Percentiles rank a stretch among this genome's conserved stretches.
These are phyloP conservation scores for Pseudomyrmex concolor DNA, from an alignment of 1,140 invertebrate genomes.

Conservation along the genomic window DNA sequence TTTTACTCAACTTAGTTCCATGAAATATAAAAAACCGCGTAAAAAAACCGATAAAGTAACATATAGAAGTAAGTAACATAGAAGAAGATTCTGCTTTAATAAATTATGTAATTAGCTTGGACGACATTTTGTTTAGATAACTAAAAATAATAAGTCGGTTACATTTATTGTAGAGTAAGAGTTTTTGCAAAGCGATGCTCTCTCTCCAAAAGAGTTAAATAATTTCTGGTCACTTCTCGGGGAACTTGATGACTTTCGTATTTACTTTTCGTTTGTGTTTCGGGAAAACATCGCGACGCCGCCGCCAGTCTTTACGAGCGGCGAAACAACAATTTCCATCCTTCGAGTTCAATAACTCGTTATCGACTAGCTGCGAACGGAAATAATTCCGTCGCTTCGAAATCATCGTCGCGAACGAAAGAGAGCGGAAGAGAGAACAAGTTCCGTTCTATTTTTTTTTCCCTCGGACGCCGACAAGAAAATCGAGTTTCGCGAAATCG, in stretches of 20 bases:
- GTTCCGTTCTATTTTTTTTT: conserved; percentile 31
- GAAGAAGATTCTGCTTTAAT: neutral
- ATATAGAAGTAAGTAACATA: neutral
- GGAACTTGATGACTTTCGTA: neutral
- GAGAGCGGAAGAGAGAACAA: conserved; percentile 21
- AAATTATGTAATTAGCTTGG: neutral
- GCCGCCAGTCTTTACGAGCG: conserved; percentile 59
- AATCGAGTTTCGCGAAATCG: conserved; percentile 71
- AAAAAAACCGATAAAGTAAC: neutral
- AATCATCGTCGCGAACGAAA: conserved; percentile 55
- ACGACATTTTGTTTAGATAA: neutral
- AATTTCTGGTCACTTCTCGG: conserved; percentile 13
- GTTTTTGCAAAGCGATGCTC: too few relatives aligned
- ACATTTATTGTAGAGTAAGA: neutral
- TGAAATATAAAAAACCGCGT: neutral
- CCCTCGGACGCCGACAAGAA: conserved; percentile 64
- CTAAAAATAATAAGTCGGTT: neutral
- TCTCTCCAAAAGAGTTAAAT: conserved; percentile 5
- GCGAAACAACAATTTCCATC: conserved; percentile 70
- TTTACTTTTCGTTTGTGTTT: conserved; percentile 17
- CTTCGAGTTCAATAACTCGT: conserved; percentile 75
- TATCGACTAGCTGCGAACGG: conserved; percentile 70
- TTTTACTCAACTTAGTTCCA: neutral
- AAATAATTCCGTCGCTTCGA: conserved; percentile 71
- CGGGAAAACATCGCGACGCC: conserved; percentile 51